These are phyloP conservation scores for Benitochromis conjunctus DNA, from an alignment of 2,113 vertebrate genomes.

Conservation along the genomic window DNA sequence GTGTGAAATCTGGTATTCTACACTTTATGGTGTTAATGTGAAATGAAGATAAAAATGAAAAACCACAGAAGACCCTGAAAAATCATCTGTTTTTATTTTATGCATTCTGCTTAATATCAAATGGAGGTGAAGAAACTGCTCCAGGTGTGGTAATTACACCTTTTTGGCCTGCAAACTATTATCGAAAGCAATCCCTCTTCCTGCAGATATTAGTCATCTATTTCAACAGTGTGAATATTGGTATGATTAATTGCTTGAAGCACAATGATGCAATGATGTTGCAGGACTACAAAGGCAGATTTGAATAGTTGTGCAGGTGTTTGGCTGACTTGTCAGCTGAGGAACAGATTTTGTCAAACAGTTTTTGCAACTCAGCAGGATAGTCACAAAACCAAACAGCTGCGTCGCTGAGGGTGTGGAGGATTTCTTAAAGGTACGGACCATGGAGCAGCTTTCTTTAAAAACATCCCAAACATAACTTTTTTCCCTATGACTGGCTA, in stretches of 20 bases:
- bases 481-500: background rate
- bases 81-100: background rate
- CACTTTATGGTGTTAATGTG: background rate
- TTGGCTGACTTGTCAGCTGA: background rate
- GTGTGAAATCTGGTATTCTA: background rate
- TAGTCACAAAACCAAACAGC: background rate
- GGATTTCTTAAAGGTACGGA: background rate
- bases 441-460: background rate
- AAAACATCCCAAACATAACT: background rate
- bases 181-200: background rate
- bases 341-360: background rate
- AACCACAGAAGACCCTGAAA: background rate
- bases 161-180: background rate
- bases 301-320: background rate
- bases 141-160: background rate
- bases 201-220: background rate
- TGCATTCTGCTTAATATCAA: background rate
- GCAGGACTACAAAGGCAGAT: background rate
- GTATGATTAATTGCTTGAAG: background rate
- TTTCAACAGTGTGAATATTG: background rate
- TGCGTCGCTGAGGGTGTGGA: background rate
- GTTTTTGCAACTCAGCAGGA: background rate
- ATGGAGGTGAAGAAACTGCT: background rate
- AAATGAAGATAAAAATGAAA: background rate
- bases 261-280: background rate